phyloP scores from a whole-genome alignment of 2,888 invertebrate species.

The Hirtodrosophila duncani region DNA sequence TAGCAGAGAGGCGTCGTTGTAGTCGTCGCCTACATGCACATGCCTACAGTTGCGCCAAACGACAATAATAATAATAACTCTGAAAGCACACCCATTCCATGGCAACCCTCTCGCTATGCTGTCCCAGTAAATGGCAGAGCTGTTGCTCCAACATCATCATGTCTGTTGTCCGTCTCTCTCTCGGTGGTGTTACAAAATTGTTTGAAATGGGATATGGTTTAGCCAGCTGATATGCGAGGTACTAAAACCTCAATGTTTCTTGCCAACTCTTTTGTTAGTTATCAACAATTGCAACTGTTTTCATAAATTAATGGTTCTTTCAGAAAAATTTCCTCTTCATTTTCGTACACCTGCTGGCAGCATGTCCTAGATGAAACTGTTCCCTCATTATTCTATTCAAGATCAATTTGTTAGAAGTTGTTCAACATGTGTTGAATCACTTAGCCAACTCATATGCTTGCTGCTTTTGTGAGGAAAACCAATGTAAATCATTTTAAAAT shows the following conservation, averaged over 20 bases:
- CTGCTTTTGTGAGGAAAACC: slow-evolving; percentile 25
- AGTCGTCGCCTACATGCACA: slow-evolving; percentile 43
- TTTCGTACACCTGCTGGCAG: slow-evolving; percentile 27
- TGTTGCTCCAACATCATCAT: no score
- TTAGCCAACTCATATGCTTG: slow-evolving; percentile 23
- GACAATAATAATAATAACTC: slow-evolving; percentile 27
- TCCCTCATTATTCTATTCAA: slow-evolving; percentile 15
- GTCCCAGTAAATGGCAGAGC: no score
- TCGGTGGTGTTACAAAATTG: no score
- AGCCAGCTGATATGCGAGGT: no score
- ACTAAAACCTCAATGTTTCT: no score
- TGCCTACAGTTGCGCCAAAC: slow-evolving; percentile 24
- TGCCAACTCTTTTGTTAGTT: no score
- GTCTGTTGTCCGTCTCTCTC: no score
- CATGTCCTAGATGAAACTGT: slow-evolving; percentile 7
- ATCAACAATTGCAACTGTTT: no score
- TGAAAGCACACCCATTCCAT: no score
- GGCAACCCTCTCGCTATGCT: no score
- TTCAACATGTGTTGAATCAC: slow-evolving; percentile 25
- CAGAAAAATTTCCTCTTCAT: slow-evolving; percentile 18
- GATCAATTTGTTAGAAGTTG: slow-evolving; percentile 31
- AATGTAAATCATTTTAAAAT: slow-evolving; percentile 42
- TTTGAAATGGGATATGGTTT: no score
- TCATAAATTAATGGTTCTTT: no score
- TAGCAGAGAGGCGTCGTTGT: slow-evolving; percentile 25